Base-by-base conservation (phyloP, 1,140 invertebrate species). In the Apis laboriosa region DNA sequence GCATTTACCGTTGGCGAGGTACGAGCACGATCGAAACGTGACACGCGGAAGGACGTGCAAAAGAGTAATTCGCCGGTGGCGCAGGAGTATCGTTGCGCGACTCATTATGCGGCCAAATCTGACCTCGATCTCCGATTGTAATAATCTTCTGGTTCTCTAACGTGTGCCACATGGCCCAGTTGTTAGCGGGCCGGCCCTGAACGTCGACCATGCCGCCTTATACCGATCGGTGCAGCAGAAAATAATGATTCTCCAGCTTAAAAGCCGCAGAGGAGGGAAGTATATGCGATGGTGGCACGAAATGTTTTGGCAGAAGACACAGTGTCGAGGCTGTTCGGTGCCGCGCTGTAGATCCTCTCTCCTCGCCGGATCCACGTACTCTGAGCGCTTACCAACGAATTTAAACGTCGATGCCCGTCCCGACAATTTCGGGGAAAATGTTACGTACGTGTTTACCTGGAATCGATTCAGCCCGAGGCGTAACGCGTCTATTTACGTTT, bases 31-130 rank as follows among this genome's bases (percentile, higher is more conserved):
- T 64, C 49, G 70, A 60, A 67, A 60, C 61, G 43, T 21, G 73
- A 82, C 64, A 77, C 63, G 28, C 61, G 80, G 74, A 53, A 68
- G 43, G 73, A 82, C 64, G 64, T 51, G 72, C 61, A 17, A 49
- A 51, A 53, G 79, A 66, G 28, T 53, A 28, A 71, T 73, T 74
- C 19, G 68, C 70, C 24, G 71, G 51, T 84, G 55, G 53, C 78
- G 84, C 77, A 73, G 67, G 9, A 78, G 70, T 68, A 84, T 85
- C 79, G 77, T 87, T 66, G 71, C 74, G 28, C 63, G 86, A 60
- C 84, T 86, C 88, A 90, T 90, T 90, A 90, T 89, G 89, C 89
- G 81, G 89, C 68, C 85, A 84, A 87, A 86, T 77, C 84, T 89
- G 88, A 90, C 88, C 88, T 75, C 81, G 80, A 90, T 89, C 83